phyloP scores from a whole-genome alignment of 2,888 invertebrate species.

The Drosophila parthenogenetica region DNA sequence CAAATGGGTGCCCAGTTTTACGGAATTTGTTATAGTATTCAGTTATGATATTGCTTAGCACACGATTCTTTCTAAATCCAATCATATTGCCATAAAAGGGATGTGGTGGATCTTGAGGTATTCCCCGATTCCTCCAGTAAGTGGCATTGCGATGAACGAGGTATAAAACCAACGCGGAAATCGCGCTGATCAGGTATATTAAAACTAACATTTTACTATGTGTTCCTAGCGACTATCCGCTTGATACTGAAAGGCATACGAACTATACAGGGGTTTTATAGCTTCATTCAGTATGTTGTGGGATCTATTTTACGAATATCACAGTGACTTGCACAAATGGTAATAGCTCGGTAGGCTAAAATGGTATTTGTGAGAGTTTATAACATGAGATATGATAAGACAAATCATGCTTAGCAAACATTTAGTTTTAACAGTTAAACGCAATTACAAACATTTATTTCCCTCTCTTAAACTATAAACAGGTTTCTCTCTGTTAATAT shows the following conservation, averaged over 20 bases:
- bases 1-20: constrained; percentile 44
- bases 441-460: neutral
- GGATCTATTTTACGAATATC: constrained; percentile 1
- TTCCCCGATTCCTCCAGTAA: constrained; percentile 50
- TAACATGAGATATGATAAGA: constrained; percentile 1
- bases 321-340: constrained; percentile 11
- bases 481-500: neutral
- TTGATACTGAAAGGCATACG: no score
- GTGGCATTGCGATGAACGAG: constrained; percentile 39
- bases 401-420: constrained; percentile 9
- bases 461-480: neutral
- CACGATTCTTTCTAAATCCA: constrained; percentile 45
- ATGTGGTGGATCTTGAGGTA: constrained; percentile 53
- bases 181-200: constrained; percentile 46
- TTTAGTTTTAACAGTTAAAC: neutral
- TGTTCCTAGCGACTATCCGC: no score
- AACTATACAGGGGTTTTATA: no score
- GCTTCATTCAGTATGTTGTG: neutral
- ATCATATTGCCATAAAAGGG: constrained; percentile 51
- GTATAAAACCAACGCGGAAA: constrained; percentile 40
- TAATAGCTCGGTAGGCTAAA: neutral
- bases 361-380: neutral
- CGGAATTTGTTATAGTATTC: constrained; percentile 57
- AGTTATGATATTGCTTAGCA: constrained; percentile 24
- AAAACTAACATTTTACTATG: no score